Conservation (phyloP, 2,797 vertebrate genomes). For the Falco novaeseelandiae region DNA sequence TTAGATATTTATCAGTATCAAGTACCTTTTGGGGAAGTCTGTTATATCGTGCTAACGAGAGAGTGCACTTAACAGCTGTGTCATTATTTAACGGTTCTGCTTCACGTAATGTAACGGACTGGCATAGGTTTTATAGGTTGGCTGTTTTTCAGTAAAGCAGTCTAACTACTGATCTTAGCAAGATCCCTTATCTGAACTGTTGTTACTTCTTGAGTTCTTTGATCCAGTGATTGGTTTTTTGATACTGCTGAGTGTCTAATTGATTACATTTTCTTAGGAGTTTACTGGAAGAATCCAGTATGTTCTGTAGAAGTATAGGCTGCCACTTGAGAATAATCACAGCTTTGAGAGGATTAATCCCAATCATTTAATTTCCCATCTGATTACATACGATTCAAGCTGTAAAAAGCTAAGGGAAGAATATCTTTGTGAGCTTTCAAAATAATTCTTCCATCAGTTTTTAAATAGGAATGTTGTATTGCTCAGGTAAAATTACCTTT, state of each 20-base stretch:
- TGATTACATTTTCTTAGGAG: not conserved
- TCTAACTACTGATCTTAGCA: not conserved
- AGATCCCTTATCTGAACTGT: not conserved
- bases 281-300: not conserved
- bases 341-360: not conserved
- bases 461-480: not conserved
- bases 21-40: not conserved
- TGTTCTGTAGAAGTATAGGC: not conserved
- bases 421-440: not conserved
- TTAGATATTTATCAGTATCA: not conserved
- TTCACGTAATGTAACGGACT: not conserved
- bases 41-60: accelerated
- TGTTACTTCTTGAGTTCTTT: not conserved
- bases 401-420: not conserved
- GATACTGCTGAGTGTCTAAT: not conserved
- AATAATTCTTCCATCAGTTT: not conserved
- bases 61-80: accelerated
- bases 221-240: not conserved
- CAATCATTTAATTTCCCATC: not conserved
- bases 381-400: not conserved
- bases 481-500: not conserved
- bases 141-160: not conserved
- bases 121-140: not conserved
- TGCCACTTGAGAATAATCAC: not conserved
- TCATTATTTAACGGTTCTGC: not conserved